Conservation (phyloP, 2,113 vertebrate species). For the Rhynchopsitta pachyrhyncha region DNA sequence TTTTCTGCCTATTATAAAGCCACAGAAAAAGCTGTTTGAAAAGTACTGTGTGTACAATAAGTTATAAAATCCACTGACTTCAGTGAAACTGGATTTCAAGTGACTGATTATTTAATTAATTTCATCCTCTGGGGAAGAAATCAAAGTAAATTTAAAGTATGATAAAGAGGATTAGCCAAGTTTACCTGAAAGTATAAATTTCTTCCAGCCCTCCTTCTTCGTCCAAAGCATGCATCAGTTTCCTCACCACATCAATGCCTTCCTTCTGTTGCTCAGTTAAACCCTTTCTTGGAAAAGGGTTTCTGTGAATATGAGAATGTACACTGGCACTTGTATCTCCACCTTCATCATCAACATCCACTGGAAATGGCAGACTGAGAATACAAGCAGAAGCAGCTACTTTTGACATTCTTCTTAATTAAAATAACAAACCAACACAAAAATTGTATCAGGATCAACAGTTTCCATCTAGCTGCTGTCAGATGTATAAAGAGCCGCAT, state of each 20-base stretch:
- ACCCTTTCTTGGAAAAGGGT: slow-evolving; percentile 71
- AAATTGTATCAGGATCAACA: background rate
- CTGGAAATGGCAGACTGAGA: slow-evolving; percentile 87
- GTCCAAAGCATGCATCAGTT: slow-evolving; percentile 85
- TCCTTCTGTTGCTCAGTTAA: slow-evolving; percentile 82
- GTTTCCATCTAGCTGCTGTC: background rate
- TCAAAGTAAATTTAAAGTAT: background rate
- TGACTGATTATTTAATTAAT: background rate
- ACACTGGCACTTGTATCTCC: slow-evolving; percentile 33
- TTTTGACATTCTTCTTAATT: background rate
- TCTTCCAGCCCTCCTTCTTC: slow-evolving; percentile 86
- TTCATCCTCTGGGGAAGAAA: background rate
- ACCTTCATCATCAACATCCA: slow-evolving; percentile 49
- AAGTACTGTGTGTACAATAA: background rate
- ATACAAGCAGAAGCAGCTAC: slow-evolving; percentile 16
- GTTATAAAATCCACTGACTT: background rate
- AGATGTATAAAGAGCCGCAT: background rate
- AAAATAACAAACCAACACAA: background rate
- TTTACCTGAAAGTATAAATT: slow-evolving; percentile 90
- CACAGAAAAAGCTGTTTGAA: background rate
- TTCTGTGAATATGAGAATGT: background rate
- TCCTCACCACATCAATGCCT: slow-evolving; percentile 82
- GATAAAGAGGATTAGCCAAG: background rate
- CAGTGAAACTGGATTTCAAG: background rate
- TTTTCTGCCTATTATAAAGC: background rate